phyloP scores from a whole-genome alignment of 2,888 invertebrate genomes.

The Eristalis tenax region DNA sequence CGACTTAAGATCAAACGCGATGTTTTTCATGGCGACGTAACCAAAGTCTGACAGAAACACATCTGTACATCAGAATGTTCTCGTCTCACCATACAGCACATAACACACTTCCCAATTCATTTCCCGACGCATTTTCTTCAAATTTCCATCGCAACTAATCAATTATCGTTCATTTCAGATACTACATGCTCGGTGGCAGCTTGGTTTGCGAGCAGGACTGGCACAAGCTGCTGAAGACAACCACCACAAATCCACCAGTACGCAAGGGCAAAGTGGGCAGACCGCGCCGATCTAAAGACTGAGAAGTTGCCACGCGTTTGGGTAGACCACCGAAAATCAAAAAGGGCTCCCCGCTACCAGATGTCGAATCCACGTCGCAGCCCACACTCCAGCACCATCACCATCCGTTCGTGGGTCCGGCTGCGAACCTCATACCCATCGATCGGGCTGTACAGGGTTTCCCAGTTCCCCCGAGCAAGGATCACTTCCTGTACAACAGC shows the following conservation, averaged over 20 bases:
- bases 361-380: conserved; percentile 43
- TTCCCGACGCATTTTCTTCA: not conserved
- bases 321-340: conserved; percentile 75
- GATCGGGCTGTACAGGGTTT: conserved; percentile 54
- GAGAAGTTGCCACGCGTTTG: conserved; percentile 81
- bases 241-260: conserved; percentile 85
- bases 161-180: conserved; percentile 82
- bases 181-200: conserved; percentile 93
- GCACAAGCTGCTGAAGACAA: conserved; percentile 90
- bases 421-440: conserved; percentile 49
- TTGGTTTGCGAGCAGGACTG: conserved; percentile 96
- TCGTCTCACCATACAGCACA: not conserved
- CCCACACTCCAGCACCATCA: conserved; percentile 38
- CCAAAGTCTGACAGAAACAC: too few species aligned
- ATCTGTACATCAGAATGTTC: too few species aligned
- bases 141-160: not conserved
- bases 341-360: conserved; percentile 72
- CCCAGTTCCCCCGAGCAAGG: conserved; percentile 47
- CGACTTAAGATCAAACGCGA: too few species aligned
- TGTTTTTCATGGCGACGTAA: too few species aligned
- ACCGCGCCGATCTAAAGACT: conserved; percentile 92
- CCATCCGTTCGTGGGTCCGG: conserved; percentile 36
- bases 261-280: conserved; percentile 91
- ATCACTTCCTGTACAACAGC: conserved; percentile 73
- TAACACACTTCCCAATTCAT: not conserved